Conservation (phyloP, 1,140 invertebrate species). For the Campoletis sonorensis region DNA sequence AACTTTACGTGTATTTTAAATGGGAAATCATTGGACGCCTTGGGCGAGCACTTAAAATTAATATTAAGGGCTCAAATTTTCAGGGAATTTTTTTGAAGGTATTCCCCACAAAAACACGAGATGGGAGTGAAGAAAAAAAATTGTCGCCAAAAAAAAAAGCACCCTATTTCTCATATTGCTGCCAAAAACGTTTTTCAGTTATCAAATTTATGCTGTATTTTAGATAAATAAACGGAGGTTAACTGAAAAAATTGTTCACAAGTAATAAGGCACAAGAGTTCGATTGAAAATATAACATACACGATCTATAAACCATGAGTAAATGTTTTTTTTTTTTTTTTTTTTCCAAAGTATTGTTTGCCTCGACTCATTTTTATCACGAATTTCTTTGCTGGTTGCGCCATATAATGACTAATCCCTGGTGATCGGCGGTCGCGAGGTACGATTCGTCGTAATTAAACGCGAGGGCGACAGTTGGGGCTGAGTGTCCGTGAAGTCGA, state of each 20-base stretch:
- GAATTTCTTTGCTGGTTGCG: slow-evolving; percentile 72
- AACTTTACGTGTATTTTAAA: too few relatives aligned
- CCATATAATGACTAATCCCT: slow-evolving; percentile 93
- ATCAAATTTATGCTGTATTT: too few relatives aligned
- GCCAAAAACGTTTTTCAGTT: background rate
- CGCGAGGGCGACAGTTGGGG: slow-evolving; percentile 87
- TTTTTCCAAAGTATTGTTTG: background rate
- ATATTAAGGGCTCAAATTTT: too few relatives aligned
- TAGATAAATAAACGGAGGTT: too few relatives aligned
- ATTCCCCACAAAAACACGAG: too few relatives aligned
- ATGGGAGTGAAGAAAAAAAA: too few relatives aligned
- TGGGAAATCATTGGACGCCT: too few relatives aligned
- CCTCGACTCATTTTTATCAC: background rate
- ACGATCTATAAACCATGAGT: background rate
- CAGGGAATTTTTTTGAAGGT: too few relatives aligned
- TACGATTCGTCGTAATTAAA: slow-evolving; percentile 95
- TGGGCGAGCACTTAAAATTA: too few relatives aligned
- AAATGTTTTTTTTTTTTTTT: slow-evolving; percentile 26
- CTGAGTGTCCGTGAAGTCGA: slow-evolving; percentile 90
- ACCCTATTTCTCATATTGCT: too few relatives aligned
- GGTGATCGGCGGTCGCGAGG: slow-evolving; percentile 88
- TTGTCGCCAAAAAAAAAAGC: too few relatives aligned
- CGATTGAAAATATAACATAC: too few relatives aligned
- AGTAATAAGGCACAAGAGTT: background rate
- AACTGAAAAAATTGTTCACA: background rate